Percentiles rank a stretch among this genome's conserved stretches.
Evolutionary conservation across 2,797 vertebrate species (phyloP).

Genomic region (Steatocranus sp.): DNA sequence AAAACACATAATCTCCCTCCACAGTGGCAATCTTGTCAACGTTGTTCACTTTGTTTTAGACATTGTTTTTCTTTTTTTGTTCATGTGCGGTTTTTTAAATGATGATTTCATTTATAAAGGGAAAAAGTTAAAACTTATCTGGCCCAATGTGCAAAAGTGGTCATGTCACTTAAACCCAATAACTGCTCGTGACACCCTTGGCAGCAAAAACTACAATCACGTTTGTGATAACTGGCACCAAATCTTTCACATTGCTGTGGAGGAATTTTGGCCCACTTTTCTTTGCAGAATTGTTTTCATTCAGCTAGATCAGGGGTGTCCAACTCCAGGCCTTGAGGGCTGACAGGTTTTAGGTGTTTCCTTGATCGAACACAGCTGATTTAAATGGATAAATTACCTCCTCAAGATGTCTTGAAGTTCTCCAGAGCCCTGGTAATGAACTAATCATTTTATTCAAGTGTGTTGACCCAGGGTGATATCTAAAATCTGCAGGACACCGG

Average conservation of each 20-base stretch:
- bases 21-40: not conserved
- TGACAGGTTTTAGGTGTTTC: rapidly evolving
- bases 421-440: not conserved
- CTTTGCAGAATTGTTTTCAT: not conserved
- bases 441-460: not conserved
- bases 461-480: not conserved
- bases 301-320: not conserved
- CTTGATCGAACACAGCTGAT: not conserved
- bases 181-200: not conserved
- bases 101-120: not conserved
- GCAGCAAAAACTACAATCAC: not conserved
- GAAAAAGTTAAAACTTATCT: not conserved
- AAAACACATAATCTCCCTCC: not conserved
- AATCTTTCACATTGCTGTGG: not conserved
- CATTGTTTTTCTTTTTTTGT: not conserved
- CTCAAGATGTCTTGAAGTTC: not conserved
- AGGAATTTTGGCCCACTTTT: not conserved
- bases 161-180: not conserved
- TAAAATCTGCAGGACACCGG: not conserved
- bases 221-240: not conserved
- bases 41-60: not conserved
- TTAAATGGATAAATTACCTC: not conserved
- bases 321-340: not conserved
- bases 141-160: not conserved
- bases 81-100: not conserved